Evolutionary conservation across 2,113 vertebrate genomes (phyloP).

Genomic region (Rhegmatorhina hoffmannsi): DNA sequence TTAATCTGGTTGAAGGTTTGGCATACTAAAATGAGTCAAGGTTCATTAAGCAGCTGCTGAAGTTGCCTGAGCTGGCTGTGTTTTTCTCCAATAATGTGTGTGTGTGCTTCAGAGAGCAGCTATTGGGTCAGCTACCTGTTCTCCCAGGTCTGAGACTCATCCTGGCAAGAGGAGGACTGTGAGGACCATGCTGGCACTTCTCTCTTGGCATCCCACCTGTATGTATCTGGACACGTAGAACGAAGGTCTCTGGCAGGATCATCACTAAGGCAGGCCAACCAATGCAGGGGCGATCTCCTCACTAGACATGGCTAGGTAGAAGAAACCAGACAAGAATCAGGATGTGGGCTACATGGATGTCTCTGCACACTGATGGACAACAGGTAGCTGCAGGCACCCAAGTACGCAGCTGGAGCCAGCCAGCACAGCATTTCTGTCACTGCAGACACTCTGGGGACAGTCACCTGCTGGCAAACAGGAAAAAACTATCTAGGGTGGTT

Average conservation of each 20-base stretch:
- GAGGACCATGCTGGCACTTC: not conserved
- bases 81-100: not conserved
- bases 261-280: not conserved
- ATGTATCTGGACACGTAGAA: not conserved
- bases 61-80: not conserved
- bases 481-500: not conserved
- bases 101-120: not conserved
- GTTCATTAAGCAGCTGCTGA: conserved; percentile 4
- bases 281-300: not conserved
- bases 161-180: not conserved
- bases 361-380: not conserved
- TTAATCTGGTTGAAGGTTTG: not conserved
- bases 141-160: not conserved
- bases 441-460: not conserved
- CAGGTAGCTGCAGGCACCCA: not conserved
- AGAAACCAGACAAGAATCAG: not conserved
- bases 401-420: not conserved
- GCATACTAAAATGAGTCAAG: not conserved
- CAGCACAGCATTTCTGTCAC: not conserved
- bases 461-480: not conserved
- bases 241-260: not conserved
- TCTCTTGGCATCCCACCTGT: not conserved
- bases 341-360: not conserved
- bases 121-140: not conserved
- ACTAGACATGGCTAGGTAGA: not conserved